A percentile compares a stretch with the other conserved stretches of the same genome.
Evolutionary conservation across 2,797 vertebrate species (phyloP).

Genomic region (Coreius guichenoti): DNA sequence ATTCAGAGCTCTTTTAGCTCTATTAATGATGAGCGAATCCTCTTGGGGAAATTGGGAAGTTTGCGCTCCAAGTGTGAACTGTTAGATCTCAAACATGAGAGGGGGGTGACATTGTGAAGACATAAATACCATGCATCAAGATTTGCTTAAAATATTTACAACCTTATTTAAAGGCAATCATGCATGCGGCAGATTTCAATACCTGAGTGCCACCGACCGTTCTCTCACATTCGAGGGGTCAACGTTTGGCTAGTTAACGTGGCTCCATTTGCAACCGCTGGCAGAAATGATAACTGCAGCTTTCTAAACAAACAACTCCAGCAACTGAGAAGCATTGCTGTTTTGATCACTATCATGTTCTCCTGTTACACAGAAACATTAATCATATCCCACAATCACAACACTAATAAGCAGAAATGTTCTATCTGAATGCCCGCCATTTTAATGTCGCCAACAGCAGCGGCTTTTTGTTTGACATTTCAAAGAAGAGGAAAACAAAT

Average conservation of each 20-base stretch:
- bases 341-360: conserved; percentile 3
- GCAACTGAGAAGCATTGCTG: not conserved
- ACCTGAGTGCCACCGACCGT: not conserved
- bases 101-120: not conserved
- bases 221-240: not conserved
- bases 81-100: conserved; percentile 10
- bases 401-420: not conserved
- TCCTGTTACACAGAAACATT: not conserved
- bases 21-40: conserved; percentile 25
- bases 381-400: not conserved
- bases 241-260: not conserved
- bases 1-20: conserved; percentile 6
- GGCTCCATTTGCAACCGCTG: not conserved
- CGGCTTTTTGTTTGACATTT: conserved; percentile 10
- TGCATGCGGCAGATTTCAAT: not conserved
- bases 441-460: not conserved
- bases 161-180: not conserved
- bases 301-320: not conserved
- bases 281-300: not conserved
- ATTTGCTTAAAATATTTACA: conserved; percentile 30
- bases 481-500: conserved; percentile 4
- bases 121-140: not conserved
- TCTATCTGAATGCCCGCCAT: not conserved
- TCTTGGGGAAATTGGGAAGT: not conserved
- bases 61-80: not conserved